phyloP scores from a whole-genome alignment of 2,888 invertebrate species.

The Sarcophaga caerulescens region DNA sequence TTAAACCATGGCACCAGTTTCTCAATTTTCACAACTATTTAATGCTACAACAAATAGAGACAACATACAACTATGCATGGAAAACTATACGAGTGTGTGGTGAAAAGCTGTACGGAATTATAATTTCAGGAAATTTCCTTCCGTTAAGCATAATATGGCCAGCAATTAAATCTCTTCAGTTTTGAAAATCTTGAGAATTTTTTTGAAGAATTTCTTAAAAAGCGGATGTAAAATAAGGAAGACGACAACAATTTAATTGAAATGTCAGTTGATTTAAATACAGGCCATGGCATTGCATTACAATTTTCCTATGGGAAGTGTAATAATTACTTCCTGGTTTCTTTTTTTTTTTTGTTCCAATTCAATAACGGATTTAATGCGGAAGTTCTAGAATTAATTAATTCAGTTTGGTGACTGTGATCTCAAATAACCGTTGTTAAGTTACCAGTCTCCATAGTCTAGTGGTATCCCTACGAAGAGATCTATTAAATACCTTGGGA shows the following conservation, averaged over 20 bases:
- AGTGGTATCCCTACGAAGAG: too few relatives aligned
- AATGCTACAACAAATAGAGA: too few relatives aligned
- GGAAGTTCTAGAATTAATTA: neutral
- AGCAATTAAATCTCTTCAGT: neutral
- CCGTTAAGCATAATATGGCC: slow-evolving; percentile 26
- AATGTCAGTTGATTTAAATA: neutral
- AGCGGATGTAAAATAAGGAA: slow-evolving; percentile 7
- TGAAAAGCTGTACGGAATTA: neutral
- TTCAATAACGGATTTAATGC: neutral
- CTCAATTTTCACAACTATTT: neutral
- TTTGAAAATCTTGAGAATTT: neutral
- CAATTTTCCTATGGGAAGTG: neutral
- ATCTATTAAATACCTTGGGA: too few relatives aligned
- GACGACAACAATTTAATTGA: neutral
- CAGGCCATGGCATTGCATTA: neutral
- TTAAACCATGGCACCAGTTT: neutral
- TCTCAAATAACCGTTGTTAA: too few relatives aligned
- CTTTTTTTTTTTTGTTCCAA: neutral
- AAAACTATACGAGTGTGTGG: neutral
- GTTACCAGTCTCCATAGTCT: too few relatives aligned
- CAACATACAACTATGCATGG: neutral
- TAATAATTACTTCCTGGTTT: neutral
- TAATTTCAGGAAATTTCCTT: slow-evolving; percentile 66
- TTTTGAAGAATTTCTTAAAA: neutral
- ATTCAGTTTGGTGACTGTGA: neutral